Evolutionary conservation across 2,797 vertebrate species (phyloP), one percentile per base, ranked within the genome.

Genomic region (Hoplostethus atlanticus): DNA sequence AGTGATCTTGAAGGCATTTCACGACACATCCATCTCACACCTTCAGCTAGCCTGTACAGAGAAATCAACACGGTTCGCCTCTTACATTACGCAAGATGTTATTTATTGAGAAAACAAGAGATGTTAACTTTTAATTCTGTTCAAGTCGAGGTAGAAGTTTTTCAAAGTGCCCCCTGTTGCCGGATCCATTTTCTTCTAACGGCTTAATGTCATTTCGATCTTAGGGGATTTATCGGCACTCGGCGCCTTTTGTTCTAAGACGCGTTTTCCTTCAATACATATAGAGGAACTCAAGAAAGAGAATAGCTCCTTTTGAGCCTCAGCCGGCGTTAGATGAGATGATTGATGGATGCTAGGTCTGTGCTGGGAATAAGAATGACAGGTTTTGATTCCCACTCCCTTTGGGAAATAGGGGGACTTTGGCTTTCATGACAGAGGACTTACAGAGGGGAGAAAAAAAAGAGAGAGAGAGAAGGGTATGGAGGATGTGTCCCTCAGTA

Each of bases 321-420:
- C 62, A 80, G 82, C 75, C 68, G 69, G 81, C 48, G 67, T 87
- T 82, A 85, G 87, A 89, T 86, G 76, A 86, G 84, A 84, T 91
- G 90, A 90, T 88, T 93, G 92, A 93, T 93, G 91, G 92, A 87
- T 89, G 87, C 67, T 21, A 77, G 75, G 76, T 80, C 78, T 91
- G 87, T 91, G 90, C 85, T 71, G 81, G 77, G 90, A 93, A 94
- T 94, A 91, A 68, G 70, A 91, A 94, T 89, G 85, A 85, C 79
- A 60, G 65, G 64, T 81, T 89, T 85, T 91, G 87, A 92, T 93
- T 92, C 75, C 63, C 6, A 16, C 58, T 89, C 74, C 85, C 87
- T 70, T 59, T 85, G 86, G 90, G 89, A 86, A 71, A 83, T 64
- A 17, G 21, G 61, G 67, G 83, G 85, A 83, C 80, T 81, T 87